Evolutionary conservation across 1,140 invertebrate species (phyloP).

Genomic region (Conus betulinus): DNA sequence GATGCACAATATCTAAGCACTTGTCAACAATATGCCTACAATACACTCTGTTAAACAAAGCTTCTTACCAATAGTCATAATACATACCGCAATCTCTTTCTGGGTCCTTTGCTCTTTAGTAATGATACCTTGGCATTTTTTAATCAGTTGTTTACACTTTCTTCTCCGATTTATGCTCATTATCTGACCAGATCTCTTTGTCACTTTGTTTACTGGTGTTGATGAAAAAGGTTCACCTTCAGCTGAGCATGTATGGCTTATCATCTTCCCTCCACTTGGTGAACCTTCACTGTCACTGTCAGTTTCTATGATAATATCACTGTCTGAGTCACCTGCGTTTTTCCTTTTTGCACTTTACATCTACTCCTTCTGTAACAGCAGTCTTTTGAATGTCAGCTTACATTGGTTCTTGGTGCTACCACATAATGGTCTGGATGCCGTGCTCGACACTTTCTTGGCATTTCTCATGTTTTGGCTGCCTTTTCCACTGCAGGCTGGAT

Average conservation of each 20-base stretch:
- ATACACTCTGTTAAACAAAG: too few species aligned
- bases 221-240: neutral
- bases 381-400: neutral
- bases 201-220: neutral
- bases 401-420: neutral
- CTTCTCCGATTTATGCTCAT: neutral
- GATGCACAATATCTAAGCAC: too few species aligned
- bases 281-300: slow-evolving; percentile 24
- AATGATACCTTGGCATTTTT: neutral
- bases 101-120: slow-evolving; percentile 18
- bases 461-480: neutral
- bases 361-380: neutral
- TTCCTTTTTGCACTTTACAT: neutral
- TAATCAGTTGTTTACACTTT: neutral
- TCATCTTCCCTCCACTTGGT: neutral
- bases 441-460: neutral
- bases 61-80: too few species aligned
- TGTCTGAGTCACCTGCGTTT: slow-evolving; percentile 27
- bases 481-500: neutral
- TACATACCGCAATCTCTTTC: slow-evolving; percentile 17
- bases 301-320: slow-evolving; percentile 31
- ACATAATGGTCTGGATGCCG: neutral
- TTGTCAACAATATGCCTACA: too few species aligned
- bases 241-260: neutral
- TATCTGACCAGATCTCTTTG: neutral